phyloP scores from a whole-genome alignment of 2,113 vertebrate genomes.

The Hippoglossus stenolepis region DNA sequence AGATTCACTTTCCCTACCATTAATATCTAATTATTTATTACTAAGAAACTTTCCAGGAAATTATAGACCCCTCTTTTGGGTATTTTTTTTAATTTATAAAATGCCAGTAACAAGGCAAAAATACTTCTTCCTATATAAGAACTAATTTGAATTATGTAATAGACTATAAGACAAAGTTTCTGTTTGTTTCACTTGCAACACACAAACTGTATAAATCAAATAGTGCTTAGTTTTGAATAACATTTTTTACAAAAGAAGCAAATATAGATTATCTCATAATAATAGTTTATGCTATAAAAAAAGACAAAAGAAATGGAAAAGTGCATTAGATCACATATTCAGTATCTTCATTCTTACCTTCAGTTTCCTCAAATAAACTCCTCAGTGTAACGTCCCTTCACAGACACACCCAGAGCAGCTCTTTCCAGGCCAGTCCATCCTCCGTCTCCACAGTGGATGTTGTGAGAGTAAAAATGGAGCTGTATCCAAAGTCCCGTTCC shows the following conservation, averaged over 20 bases:
- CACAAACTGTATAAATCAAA: not conserved
- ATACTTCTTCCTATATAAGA: not conserved
- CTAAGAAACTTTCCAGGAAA: not conserved
- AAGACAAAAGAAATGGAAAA: not conserved
- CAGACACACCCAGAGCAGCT: conserved; percentile 22
- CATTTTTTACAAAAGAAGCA: not conserved
- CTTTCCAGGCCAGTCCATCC: conserved; percentile 37
- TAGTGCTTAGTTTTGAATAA: not conserved
- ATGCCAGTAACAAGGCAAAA: not conserved
- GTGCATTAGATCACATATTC: not conserved
- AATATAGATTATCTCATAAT: not conserved
- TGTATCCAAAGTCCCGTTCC: conserved; percentile 5
- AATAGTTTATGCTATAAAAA: not conserved
- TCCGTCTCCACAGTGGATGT: conserved; percentile 11
- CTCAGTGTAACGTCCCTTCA: conserved; percentile 15
- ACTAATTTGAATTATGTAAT: not conserved
- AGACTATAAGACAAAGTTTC: not conserved
- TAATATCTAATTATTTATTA: no score
- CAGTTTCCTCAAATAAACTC: conserved; percentile 35
- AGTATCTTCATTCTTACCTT: conserved; percentile 49
- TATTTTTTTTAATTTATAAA: not conserved
- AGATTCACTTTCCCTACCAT: no score
- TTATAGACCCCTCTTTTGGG: not conserved
- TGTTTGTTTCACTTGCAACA: conserved; percentile 1
- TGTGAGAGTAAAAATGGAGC: not conserved